A percentile compares a stretch with the other conserved stretches of the same genome.
These are phyloP conservation scores for Albula glossodonta DNA, from an alignment of 2,113 vertebrate species.

Conservation along the genomic window DNA sequence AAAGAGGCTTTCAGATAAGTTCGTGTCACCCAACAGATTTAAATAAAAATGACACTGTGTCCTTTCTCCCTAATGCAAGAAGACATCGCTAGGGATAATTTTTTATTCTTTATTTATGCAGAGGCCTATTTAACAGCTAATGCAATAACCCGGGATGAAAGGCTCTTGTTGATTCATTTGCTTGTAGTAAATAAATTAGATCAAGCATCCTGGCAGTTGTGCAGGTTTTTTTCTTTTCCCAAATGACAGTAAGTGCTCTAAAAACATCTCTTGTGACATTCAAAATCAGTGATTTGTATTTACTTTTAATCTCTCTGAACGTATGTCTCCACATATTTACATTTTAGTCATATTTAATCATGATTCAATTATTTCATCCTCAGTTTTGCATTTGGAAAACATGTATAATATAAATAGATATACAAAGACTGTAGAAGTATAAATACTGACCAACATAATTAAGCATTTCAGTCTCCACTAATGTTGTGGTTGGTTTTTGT, in stretches of 20 bases:
- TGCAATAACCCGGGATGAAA: constrained; percentile 60
- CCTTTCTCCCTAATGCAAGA: constrained; percentile 59
- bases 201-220: constrained; percentile 61
- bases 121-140: constrained; percentile 57
- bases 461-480: too few relatives aligned
- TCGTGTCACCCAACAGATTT: constrained; percentile 55
- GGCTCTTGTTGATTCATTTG: constrained; percentile 59
- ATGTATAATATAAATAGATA: too few relatives aligned
- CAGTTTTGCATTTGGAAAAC: too few relatives aligned
- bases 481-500: too few relatives aligned
- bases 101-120: constrained; percentile 47
- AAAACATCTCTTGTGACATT: constrained; percentile 57
- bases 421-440: too few relatives aligned
- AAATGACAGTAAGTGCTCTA: constrained; percentile 52
- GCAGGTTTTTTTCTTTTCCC: constrained; percentile 20
- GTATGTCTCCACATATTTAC: not conserved
- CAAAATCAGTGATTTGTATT: constrained; percentile 53
- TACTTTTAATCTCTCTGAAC: constrained; percentile 33
- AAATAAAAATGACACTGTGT: constrained; percentile 59
- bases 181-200: constrained; percentile 64
- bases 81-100: constrained; percentile 59
- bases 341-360: not conserved
- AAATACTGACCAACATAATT: too few relatives aligned
- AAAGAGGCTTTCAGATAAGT: constrained; percentile 42
- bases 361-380: not conserved